Percentiles rank a stretch among this genome's conserved stretches.
phyloP scores from a whole-genome alignment of 1,140 invertebrate species.

The Notospermus geniculatus region DNA sequence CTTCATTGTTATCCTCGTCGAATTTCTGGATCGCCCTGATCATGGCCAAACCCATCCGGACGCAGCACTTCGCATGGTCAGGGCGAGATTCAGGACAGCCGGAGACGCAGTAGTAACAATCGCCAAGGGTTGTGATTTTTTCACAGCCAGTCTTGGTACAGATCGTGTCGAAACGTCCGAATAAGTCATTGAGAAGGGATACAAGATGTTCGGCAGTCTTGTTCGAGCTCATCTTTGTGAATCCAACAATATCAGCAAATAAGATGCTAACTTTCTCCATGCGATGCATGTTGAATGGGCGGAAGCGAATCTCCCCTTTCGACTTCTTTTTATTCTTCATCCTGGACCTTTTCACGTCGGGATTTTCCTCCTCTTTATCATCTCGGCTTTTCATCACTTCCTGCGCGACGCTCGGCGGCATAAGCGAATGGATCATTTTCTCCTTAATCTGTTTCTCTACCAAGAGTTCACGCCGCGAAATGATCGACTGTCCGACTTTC shows the following conservation, averaged over 20 bases:
- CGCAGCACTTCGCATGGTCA: slow-evolving; percentile 90
- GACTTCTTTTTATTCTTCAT: slow-evolving; percentile 29
- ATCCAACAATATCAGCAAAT: slow-evolving; percentile 98
- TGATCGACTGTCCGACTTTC: slow-evolving; percentile 89
- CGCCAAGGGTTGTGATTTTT: slow-evolving; percentile 69
- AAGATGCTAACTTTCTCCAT: slow-evolving; percentile 82
- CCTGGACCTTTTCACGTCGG: slow-evolving; percentile 29
- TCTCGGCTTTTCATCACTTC: slow-evolving; percentile 67
- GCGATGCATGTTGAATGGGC: slow-evolving; percentile 77
- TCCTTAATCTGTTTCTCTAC: slow-evolving; percentile 92
- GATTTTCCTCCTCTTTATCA: slow-evolving; percentile 31
- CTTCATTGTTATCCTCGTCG: slow-evolving; percentile 54
- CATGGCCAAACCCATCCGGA: slow-evolving; percentile 95
- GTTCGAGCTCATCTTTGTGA: slow-evolving; percentile 95
- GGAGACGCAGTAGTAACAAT: slow-evolving; percentile 95
- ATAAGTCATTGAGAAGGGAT: slow-evolving; percentile 89
- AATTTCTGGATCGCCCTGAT: slow-evolving; percentile 82
- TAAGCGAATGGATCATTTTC: slow-evolving; percentile 96
- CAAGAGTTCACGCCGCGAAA: slow-evolving; percentile 83
- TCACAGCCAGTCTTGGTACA: slow-evolving; percentile 65
- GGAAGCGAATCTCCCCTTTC: slow-evolving; percentile 47
- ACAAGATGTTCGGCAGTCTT: slow-evolving; percentile 74
- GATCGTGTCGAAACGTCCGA: slow-evolving; percentile 91
- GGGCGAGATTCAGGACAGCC: slow-evolving; percentile 82
- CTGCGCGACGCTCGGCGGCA: slow-evolving; percentile 87